A percentile compares a stretch with the other conserved stretches of the same genome.
These are phyloP conservation scores for Crypturellus undulatus DNA, from an alignment of 2,113 vertebrate species.

Conservation along the genomic window DNA sequence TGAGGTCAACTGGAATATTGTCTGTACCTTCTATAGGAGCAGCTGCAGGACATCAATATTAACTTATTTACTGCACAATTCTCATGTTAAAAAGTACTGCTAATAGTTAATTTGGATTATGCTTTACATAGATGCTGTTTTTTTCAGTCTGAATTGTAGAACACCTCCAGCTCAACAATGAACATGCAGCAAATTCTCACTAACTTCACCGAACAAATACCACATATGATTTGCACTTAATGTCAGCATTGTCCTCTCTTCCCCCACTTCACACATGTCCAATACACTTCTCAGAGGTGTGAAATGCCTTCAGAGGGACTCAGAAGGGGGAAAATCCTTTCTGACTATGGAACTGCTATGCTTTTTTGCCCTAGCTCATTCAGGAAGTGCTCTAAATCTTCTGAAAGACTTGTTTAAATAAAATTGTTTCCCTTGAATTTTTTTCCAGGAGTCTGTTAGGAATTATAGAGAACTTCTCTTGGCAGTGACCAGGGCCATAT, in stretches of 20 bases:
- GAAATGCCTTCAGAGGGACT: background rate
- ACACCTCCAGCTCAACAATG: background rate
- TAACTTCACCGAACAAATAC: background rate
- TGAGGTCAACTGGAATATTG: background rate
- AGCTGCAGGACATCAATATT: background rate
- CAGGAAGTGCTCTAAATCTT: background rate
- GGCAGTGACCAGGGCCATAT: background rate
- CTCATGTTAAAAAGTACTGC: background rate
- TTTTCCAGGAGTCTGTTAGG: background rate
- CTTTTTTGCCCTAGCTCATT: background rate
- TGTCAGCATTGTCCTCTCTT: background rate
- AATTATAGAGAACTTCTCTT: background rate
- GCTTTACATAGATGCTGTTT: background rate
- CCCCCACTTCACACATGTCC: background rate
- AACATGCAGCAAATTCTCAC: background rate
- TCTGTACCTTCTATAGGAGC: background rate
- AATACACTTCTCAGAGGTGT: background rate
- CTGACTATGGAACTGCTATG: background rate
- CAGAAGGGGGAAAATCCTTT: background rate
- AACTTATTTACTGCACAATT: background rate
- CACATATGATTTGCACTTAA: background rate
- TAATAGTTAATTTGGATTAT: background rate
- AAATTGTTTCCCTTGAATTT: background rate
- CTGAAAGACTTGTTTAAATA: background rate
- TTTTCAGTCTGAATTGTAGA: background rate